phyloP scores from a whole-genome alignment of 1,140 invertebrate species.

The Brachionus rubens region DNA sequence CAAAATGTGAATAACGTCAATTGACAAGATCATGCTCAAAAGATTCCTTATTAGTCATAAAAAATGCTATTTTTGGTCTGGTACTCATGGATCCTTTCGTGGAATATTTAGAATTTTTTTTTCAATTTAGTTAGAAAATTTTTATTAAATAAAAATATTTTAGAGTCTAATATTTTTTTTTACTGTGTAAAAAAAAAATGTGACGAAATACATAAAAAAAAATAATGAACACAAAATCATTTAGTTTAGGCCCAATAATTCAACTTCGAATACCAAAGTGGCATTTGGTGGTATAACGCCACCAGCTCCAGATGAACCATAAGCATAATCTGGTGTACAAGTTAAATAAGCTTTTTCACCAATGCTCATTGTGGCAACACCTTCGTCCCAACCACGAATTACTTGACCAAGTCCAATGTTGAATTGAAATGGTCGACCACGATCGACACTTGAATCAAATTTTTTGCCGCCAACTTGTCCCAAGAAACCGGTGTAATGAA shows the following conservation, averaged over 20 bases:
- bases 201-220: no score
- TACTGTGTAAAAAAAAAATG: no score
- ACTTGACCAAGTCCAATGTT: conserved; percentile 76
- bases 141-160: no score
- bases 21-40: no score
- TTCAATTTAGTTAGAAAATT: no score
- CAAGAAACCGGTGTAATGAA: conserved; percentile 42
- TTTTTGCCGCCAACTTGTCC: conserved; percentile 70
- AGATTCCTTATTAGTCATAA: no score
- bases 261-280: conserved; percentile 76
- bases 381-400: conserved; percentile 72
- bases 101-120: no score
- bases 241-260: conserved; percentile 73
- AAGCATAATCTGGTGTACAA: conserved; percentile 77
- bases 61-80: no score
- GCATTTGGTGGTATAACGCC: conserved; percentile 61
- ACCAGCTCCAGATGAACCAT: conserved; percentile 47
- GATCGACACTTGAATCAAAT: conserved; percentile 75
- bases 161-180: no score
- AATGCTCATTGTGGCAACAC: conserved; percentile 75
- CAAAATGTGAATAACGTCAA: no score
- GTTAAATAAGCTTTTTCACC: conserved; percentile 78
- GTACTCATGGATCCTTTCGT: no score
- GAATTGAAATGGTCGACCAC: conserved; percentile 73
- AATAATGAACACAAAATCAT: background rate